A percentile compares a stretch with the other conserved stretches of the same genome.
phyloP scores from a whole-genome alignment of 1,140 invertebrate species.

The Hycleus cichorii region DNA sequence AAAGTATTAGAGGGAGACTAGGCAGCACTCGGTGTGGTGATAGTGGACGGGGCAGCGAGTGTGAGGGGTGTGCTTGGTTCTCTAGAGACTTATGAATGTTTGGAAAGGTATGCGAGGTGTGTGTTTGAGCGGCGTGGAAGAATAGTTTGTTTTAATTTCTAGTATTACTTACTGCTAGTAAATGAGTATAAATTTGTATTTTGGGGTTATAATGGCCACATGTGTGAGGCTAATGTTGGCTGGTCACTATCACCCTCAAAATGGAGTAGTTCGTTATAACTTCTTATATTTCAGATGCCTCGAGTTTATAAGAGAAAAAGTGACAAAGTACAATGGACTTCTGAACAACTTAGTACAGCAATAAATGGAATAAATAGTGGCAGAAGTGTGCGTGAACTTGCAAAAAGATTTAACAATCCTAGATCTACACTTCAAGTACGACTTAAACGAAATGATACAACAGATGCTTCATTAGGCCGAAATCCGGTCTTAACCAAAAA shows the following conservation, averaged over 20 bases:
- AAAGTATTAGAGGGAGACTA: no score
- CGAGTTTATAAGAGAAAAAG: background rate
- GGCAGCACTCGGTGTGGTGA: no score
- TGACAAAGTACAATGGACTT: background rate
- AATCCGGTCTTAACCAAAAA: background rate
- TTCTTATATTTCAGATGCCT: background rate
- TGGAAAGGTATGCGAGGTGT: no score
- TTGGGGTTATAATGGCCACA: background rate
- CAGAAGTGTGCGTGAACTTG: background rate
- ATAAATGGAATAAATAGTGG: background rate
- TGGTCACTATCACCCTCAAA: background rate
- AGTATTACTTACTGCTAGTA: no score
- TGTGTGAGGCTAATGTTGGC: background rate
- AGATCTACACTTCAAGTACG: background rate
- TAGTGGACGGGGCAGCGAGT: no score
- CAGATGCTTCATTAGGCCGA: background rate
- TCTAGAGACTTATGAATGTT: no score
- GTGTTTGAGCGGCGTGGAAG: no score
- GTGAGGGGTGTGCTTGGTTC: no score
- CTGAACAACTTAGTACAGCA: background rate
- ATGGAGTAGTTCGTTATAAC: background rate
- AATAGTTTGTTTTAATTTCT: no score
- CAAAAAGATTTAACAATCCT: background rate
- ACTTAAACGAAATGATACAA: background rate
- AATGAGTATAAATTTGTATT: background rate